Conservation (phyloP, 1,140 invertebrate species). For the Palaemon carinicauda region DNA sequence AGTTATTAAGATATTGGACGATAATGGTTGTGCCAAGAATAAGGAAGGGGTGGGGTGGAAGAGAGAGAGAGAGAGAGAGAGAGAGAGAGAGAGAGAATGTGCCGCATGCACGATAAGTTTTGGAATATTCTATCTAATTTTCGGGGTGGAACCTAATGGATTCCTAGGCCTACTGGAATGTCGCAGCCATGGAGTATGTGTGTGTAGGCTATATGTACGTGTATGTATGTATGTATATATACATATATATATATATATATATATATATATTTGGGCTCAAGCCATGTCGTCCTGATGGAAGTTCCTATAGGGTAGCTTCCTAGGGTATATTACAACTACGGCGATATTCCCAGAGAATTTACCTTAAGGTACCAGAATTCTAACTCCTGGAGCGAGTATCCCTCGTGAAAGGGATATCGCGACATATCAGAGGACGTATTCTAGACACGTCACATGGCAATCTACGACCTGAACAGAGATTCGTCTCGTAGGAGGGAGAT, state of each 20-base stretch:
- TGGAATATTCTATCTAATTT: background rate
- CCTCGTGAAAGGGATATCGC: too few species aligned
- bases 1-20: slow-evolving; percentile 48
- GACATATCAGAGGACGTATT: too few species aligned
- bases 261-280: background rate
- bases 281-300: too few species aligned
- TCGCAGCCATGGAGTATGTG: background rate
- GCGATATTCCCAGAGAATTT: too few species aligned
- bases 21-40: slow-evolving; percentile 40
- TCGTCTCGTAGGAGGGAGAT: too few species aligned
- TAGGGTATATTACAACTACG: too few species aligned
- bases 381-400: too few species aligned
- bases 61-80: background rate
- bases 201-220: background rate
- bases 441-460: too few species aligned
- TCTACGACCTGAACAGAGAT: too few species aligned
- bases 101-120: background rate
- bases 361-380: too few species aligned
- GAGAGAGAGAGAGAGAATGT: background rate
- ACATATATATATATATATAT: background rate
- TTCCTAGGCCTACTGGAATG: too few species aligned
- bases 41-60: background rate
- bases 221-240: background rate
- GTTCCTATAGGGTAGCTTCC: too few species aligned
- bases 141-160: background rate